These are phyloP conservation scores for Phaethornis superciliosus DNA, from an alignment of 2,113 vertebrate genomes.

Conservation along the genomic window DNA sequence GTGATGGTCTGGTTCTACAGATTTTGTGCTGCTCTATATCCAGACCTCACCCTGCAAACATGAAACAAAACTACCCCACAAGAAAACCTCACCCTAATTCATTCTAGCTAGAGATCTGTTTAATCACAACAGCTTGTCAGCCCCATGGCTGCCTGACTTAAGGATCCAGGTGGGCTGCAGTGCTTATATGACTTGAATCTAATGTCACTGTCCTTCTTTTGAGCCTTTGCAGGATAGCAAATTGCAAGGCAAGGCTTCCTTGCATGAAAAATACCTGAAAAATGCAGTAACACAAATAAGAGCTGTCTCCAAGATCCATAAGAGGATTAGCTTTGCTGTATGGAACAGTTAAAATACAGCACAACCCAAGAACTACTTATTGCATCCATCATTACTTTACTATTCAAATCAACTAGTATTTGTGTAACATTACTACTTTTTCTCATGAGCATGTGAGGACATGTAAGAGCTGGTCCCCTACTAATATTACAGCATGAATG, in stretches of 20 bases:
- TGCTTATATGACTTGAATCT: background rate
- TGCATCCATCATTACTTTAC: background rate
- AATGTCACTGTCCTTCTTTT: background rate
- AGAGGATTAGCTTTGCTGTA: background rate
- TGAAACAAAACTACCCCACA: background rate
- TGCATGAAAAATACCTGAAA: background rate
- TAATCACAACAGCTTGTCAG: background rate
- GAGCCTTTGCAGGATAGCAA: background rate
- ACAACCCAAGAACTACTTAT: background rate
- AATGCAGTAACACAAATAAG: background rate
- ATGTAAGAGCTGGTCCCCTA: background rate
- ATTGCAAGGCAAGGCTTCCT: background rate
- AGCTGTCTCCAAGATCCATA: background rate
- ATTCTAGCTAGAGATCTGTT: background rate
- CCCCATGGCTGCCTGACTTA: background rate
- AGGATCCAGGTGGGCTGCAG: background rate
- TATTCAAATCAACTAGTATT: background rate
- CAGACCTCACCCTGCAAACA: background rate
- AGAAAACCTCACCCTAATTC: background rate
- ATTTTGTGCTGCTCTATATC: background rate
- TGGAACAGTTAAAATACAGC: background rate
- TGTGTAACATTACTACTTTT: background rate
- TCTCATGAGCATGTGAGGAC: background rate
- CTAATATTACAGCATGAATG: background rate
- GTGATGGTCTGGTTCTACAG: accelerated